A percentile compares a stretch with the other conserved stretches of the same genome.
Evolutionary conservation across 2,113 vertebrate genomes (phyloP).

Genomic region (Edolisoma coerulescens): DNA sequence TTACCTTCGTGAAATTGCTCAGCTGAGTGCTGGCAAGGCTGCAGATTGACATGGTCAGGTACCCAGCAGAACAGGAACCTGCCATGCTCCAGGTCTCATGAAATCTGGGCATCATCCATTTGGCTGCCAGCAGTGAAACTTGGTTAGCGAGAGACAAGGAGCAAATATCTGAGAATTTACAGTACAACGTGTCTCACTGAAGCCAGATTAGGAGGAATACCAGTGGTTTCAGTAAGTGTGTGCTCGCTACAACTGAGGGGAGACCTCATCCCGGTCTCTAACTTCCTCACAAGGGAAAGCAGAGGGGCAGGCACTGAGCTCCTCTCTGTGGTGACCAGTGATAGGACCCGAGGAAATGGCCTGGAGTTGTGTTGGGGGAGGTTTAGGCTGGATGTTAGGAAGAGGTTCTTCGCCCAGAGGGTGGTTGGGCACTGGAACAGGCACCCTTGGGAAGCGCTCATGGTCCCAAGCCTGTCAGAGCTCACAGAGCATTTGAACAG

Average conservation of each 20-base stretch:
- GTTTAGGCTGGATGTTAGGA: not conserved
- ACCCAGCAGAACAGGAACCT: not conserved
- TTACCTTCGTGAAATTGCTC: not conserved
- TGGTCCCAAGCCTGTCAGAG: not conserved
- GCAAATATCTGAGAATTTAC: not conserved
- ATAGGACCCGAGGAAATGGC: not conserved
- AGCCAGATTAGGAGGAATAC: not conserved
- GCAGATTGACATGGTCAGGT: not conserved
- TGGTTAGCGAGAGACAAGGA: not conserved
- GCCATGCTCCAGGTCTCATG: not conserved
- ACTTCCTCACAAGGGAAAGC: fast-evolving
- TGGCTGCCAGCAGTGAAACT: not conserved
- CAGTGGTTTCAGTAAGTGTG: not conserved
- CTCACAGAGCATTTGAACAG: not conserved
- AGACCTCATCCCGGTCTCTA: not conserved
- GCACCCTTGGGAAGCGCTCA: not conserved
- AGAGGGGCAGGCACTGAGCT: not conserved
- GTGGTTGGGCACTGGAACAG: not conserved
- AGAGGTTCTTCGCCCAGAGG: not conserved
- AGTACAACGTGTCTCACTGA: not conserved
- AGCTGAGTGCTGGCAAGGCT: not conserved
- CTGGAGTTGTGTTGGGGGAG: not conserved
- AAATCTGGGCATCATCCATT: not conserved
- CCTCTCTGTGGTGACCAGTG: not conserved
- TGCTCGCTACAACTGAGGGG: not conserved